Evolutionary conservation across 2,113 vertebrate species (phyloP).

Genomic region (Syrrhaptes paradoxus): DNA sequence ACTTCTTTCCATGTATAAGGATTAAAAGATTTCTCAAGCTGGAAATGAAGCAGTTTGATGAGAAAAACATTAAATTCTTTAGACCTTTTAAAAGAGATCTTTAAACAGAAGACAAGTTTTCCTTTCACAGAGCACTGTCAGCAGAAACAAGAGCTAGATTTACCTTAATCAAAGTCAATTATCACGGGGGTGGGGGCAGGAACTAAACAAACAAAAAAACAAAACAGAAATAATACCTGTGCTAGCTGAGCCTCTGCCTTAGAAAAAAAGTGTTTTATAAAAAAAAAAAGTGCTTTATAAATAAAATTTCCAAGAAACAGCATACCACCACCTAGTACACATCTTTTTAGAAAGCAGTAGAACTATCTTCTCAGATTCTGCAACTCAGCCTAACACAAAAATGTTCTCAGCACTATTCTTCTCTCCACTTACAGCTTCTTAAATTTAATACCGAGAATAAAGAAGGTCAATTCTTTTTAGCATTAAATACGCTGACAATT

Average conservation of each 20-base stretch:
- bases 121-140: not conserved
- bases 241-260: not conserved
- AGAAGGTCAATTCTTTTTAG: not conserved
- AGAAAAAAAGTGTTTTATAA: too few species aligned
- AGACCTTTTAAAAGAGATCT: not conserved
- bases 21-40: not conserved
- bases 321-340: not conserved
- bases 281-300: not conserved
- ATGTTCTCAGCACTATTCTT: not conserved
- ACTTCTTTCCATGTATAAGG: not conserved
- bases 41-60: not conserved
- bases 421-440: not conserved
- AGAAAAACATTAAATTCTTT: not conserved
- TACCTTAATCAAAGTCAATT: not conserved
- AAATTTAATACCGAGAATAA: not conserved
- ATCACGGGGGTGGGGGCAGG: not conserved
- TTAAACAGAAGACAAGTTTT: not conserved
- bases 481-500: not conserved
- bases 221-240: not conserved
- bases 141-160: not conserved
- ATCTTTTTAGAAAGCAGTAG: not conserved
- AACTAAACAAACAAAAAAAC: not conserved
- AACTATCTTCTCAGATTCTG: not conserved
- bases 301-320: not conserved
- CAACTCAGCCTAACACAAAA: not conserved